Evolutionary conservation across 2,888 invertebrate species (phyloP).

Genomic region (Eubasilissa splendida): DNA sequence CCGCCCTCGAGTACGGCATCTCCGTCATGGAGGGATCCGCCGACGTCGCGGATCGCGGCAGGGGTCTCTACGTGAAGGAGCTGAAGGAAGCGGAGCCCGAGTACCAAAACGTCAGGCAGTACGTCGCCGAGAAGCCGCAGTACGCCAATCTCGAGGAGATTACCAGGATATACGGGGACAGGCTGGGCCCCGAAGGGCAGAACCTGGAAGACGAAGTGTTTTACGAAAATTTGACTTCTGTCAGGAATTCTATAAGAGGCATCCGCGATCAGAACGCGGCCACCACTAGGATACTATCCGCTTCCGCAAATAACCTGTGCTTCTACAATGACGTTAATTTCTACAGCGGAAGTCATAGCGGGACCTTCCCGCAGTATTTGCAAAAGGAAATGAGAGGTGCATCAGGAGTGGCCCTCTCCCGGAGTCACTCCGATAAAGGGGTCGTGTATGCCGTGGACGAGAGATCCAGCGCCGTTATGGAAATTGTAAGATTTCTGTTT

Average conservation of each 20-base stretch:
- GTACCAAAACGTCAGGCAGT: slow-evolving; percentile 70
- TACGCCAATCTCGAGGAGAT: slow-evolving; percentile 72
- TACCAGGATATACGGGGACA: slow-evolving; percentile 71
- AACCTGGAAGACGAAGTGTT: slow-evolving; percentile 72
- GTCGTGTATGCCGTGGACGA: slow-evolving; percentile 62
- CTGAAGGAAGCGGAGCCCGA: slow-evolving; percentile 66
- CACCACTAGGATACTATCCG: slow-evolving; percentile 68
- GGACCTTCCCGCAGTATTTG: slow-evolving; percentile 72
- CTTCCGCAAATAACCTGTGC: slow-evolving; percentile 65
- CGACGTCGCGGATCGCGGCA: slow-evolving; percentile 62
- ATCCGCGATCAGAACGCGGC: slow-evolving; percentile 51
- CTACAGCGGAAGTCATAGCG: slow-evolving; percentile 63
- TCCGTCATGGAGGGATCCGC: slow-evolving; percentile 69
- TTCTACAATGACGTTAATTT: slow-evolving; percentile 71
- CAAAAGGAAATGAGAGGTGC: slow-evolving; percentile 61
- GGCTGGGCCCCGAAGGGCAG: slow-evolving; percentile 71
- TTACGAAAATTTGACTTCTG: slow-evolving; percentile 71
- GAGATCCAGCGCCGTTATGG: slow-evolving; percentile 33
- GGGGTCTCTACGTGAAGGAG: slow-evolving; percentile 69
- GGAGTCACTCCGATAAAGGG: slow-evolving; percentile 60
- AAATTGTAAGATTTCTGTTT: slow-evolving; percentile 42
- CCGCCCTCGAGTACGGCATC: slow-evolving; percentile 64
- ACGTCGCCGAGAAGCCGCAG: slow-evolving; percentile 67
- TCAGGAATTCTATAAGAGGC: slow-evolving; percentile 61
- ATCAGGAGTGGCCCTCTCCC: slow-evolving; percentile 59